Evolutionary conservation across 2,888 invertebrate genomes (phyloP), one percentile per base, ranked within the genome.

Genomic region (Pomacea canaliculata): DNA sequence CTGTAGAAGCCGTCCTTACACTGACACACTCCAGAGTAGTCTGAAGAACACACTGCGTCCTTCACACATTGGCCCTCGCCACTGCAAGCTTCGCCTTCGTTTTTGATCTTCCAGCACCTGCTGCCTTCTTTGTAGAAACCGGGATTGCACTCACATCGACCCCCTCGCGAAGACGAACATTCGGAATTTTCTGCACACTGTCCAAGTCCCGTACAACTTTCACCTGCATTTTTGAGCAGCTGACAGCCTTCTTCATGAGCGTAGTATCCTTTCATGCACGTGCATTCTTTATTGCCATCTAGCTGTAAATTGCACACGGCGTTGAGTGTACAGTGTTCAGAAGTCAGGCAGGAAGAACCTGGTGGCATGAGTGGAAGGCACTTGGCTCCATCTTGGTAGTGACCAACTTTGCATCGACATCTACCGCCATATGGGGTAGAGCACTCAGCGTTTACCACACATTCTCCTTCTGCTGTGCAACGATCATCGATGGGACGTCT

Each of bases 401-500:
- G 73, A 8, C 74, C 76, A 7, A 37, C 37, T 16, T 74, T 76
- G 48, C 78, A 79, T 16, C 63, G 49, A 23, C 78, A 79, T 10
- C 73, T 16, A 7, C 78, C 78, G 4, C 78, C 78, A 48, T 51
- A 62, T 23, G 78, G 76, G 0, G 78, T 71, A 65, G 73, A 71
- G 63, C 78, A 79, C 48, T 79, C 76, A 4, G 78, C 76, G 63
- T 73, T 76, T 60, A 66, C 56, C 56, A 79, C 78, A 73, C 78
- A 79, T 76, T 79, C 73, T 8, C 78, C 78, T 46, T 68, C 66
- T 5, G 71, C 73, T 13, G 76, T 71, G 67, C 78, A 79, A 16
- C 67, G n/a, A 37, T 79, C 70, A 48, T 73, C 70, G 19, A 70
- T 73, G 13, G 71, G 18, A 76, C 62, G 49, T 73, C 71, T 49